These are phyloP conservation scores for Gymnobelideus leadbeateri DNA, from an alignment of 2,113 vertebrate genomes.

Conservation along the genomic window DNA sequence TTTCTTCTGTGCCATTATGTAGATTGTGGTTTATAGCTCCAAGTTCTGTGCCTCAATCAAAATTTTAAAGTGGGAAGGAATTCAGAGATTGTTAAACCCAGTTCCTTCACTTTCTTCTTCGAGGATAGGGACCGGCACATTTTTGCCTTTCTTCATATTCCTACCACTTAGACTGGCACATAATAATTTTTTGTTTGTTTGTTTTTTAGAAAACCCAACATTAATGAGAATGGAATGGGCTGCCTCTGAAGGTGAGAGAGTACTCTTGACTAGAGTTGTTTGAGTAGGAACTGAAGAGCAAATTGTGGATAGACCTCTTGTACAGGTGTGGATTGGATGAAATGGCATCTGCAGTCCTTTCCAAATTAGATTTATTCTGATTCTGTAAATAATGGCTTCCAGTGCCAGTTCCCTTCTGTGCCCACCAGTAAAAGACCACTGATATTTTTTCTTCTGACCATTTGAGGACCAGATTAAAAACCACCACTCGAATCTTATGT, in stretches of 20 bases:
- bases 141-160: not conserved
- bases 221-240: not conserved
- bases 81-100: not conserved
- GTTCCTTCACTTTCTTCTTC: not conserved
- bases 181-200: too few relatives aligned
- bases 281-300: not conserved
- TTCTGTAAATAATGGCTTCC: not conserved
- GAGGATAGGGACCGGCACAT: not conserved
- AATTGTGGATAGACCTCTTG: not conserved
- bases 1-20: not conserved
- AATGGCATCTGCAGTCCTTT: not conserved
- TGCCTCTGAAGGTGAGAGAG: not conserved
- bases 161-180: not conserved
- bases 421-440: not conserved
- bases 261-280: not conserved
- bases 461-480: not conserved
- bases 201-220: not conserved
- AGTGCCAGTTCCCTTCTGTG: not conserved
- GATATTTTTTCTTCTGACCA: conserved; percentile 15
- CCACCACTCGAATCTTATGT: conserved; percentile 26
- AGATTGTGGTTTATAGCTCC: not conserved
- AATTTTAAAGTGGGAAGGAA: not conserved
- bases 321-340: not conserved
- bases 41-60: not conserved
- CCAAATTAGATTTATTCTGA: not conserved